Evolutionary conservation across 2,113 vertebrate genomes (phyloP).

Genomic region (Dicrurus megarhynchus): DNA sequence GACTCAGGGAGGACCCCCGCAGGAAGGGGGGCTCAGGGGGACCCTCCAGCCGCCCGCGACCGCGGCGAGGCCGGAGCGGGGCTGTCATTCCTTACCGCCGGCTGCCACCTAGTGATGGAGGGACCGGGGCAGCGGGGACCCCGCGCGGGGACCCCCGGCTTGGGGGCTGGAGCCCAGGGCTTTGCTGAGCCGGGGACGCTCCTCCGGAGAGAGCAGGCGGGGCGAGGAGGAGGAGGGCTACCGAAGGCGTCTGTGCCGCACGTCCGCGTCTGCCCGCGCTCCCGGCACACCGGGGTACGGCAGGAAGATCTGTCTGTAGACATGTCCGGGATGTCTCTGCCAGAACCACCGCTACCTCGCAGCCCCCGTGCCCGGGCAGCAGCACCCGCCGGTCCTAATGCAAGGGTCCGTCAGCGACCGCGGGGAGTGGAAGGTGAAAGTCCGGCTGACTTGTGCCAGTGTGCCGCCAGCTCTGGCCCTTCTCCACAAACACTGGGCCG

Average conservation of each 20-base stretch:
- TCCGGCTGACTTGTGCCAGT: not conserved
- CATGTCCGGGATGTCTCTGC: not conserved
- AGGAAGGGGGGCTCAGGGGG: not conserved
- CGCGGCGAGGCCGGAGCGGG: not conserved
- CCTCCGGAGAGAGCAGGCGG: not conserved
- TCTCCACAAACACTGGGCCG: not conserved
- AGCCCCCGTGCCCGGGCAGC: not conserved
- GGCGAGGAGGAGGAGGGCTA: not conserved
- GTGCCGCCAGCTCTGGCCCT: not conserved
- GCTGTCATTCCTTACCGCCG: not conserved
- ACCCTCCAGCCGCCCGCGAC: not conserved
- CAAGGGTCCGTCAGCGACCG: not conserved
- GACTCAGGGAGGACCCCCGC: not conserved
- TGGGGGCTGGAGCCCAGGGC: not conserved
- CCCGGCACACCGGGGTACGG: not conserved
- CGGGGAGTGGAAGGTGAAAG: not conserved
- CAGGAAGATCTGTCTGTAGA: fast-evolving
- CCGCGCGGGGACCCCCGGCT: no score
- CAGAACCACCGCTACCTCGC: fast-evolving
- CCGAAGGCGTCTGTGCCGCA: not conserved
- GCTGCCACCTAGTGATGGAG: slow-evolving; percentile 36
- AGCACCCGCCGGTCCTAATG: not conserved
- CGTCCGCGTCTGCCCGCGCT: fast-evolving
- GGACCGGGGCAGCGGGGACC: no score
- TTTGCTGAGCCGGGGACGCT: not conserved